Evolutionary conservation across 2,888 invertebrate species (phyloP), one percentile per base, ranked within the genome.

Genomic region (Euplexia lucipara): DNA sequence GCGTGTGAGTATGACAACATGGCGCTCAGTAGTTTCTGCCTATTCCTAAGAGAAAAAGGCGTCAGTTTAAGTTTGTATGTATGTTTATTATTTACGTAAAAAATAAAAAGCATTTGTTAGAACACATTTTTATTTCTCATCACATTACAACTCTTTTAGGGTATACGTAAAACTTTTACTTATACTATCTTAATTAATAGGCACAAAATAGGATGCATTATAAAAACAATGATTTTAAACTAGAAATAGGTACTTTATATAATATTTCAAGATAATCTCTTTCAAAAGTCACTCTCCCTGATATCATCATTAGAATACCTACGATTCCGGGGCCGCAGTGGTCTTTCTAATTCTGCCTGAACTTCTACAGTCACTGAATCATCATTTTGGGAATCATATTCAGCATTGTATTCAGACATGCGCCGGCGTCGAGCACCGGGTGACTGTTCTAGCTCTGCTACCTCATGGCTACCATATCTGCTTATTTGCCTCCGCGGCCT

Each of bases 401-500:
- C 88, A 49, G 75, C 73, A 4, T 81, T 88, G 67, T 91, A 90
- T 65, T 91, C 92, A n/a, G 94, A 94, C 86, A 94, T 86, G 6
- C 91, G 88, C 41, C 95, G 87, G 6, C 95, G 88, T n/a, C 93
- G 87, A 37, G 89, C 91, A 16, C 95, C 94, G 0, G 95, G 95
- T 0, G 95, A 95, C 48, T 91, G 87, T 9, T 95, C 95, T 56
- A 95, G 81, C 61, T 95, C 94, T 10, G 92, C 86, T 62, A 95
- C 93, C 78, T 95, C 95, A 81, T 95, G 93, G 73, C 95, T 95
- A 16, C 95, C 95, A 61, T 88, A 95, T 73, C 88, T 91, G 35
- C 84, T 86, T 1, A 86, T 81, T 60, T 90, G 81, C 60, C 88
- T 86, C 0, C 91, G 87, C 12, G 91, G 87, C 47, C 91, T 86